Base-by-base conservation (phyloP, 2,113 vertebrate genomes). In the Desmodus rotundus region DNA sequence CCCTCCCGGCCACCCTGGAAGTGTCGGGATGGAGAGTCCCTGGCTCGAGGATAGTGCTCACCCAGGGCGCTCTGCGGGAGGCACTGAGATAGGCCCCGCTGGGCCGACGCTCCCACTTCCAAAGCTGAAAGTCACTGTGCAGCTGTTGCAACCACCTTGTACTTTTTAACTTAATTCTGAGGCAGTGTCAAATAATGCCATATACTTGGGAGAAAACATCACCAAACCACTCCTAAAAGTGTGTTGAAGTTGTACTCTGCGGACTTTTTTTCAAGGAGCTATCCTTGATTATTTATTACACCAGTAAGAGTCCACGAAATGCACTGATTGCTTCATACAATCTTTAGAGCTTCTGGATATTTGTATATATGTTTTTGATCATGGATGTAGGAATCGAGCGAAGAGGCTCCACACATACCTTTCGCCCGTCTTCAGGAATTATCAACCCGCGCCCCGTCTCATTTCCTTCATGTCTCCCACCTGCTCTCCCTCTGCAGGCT, bases 81-180 rank as follows among this genome's bases (percentile, higher is more conserved):
- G 5, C 15, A 28, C 14, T 13, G 31, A 87, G 67, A 41, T 14
- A 52, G 56, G 28, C 11, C 19, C n/a, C n/a, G n/a, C n/a, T n/a
- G n/a, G n/a, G n/a, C n/a, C n/a, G n/a, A n/a, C n/a, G n/a, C n/a
- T n/a, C n/a, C n/a, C n/a, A 28, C 45, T 81, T 86, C 70, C 28
- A 81, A 76, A 89, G 65, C 52, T 45, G 41, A 26, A 56, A 73
- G 24, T 45, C 65, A 52, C 36, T 26, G n/a, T 33, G 10, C 22
- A 74, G 17, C 13, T 5, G 20, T 9, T 31, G 7, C 1, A 65
- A 41, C 10, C 41, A 54, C 41, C 36, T 87, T 87, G 24, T 12
- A 14, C 78, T 89, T 94, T 61, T 91, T 43, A 74, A 77, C 14
- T 91, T 47, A 89, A 56, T 93, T 91, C 47, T 67, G n/a, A 72